These are phyloP conservation scores for Dasysyrphus tricinctus DNA, from an alignment of 2,888 invertebrate species.

Conservation along the genomic window DNA sequence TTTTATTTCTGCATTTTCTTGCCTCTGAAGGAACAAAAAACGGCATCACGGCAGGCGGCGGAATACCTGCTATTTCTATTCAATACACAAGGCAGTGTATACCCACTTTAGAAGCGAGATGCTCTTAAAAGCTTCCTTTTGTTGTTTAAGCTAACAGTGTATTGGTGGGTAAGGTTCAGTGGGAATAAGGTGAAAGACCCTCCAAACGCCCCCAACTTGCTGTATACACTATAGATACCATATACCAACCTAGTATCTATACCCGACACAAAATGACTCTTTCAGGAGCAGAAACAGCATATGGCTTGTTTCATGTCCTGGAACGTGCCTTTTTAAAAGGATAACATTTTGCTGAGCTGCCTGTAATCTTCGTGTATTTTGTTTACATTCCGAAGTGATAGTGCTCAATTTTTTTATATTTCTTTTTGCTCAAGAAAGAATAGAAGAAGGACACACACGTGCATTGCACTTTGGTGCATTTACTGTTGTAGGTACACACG, in stretches of 20 bases:
- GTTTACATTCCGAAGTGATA: slow-evolving; percentile 73
- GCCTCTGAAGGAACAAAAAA: slow-evolving; percentile 44
- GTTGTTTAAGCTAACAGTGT: slow-evolving; percentile 40
- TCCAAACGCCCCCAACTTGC: not conserved
- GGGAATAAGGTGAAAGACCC: slow-evolving; percentile 28
- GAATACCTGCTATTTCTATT: not conserved
- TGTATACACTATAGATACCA: not conserved
- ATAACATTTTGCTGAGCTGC: slow-evolving; percentile 70
- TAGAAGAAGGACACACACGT: slow-evolving; percentile 48
- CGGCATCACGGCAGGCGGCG: not conserved
- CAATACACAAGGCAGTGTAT: slow-evolving; percentile 37
- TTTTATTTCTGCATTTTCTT: slow-evolving; percentile 73
- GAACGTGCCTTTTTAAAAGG: slow-evolving; percentile 71
- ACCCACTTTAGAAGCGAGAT: slow-evolving; percentile 44
- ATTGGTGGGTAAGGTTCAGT: not conserved
- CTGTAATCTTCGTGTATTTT: slow-evolving; percentile 69
- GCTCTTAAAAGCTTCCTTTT: slow-evolving; percentile 73
- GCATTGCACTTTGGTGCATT: slow-evolving; percentile 2
- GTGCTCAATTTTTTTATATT: slow-evolving; percentile 49
- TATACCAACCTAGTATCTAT: not conserved
- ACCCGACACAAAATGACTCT: slow-evolving; percentile 24
- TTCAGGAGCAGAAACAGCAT: slow-evolving; percentile 49
- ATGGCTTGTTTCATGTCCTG: slow-evolving; percentile 54
- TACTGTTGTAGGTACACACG: not conserved
- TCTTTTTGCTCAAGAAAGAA: slow-evolving; percentile 12